Conservation (phyloP, 2,797 vertebrate species). For the Phaenicophaeus curvirostris region DNA sequence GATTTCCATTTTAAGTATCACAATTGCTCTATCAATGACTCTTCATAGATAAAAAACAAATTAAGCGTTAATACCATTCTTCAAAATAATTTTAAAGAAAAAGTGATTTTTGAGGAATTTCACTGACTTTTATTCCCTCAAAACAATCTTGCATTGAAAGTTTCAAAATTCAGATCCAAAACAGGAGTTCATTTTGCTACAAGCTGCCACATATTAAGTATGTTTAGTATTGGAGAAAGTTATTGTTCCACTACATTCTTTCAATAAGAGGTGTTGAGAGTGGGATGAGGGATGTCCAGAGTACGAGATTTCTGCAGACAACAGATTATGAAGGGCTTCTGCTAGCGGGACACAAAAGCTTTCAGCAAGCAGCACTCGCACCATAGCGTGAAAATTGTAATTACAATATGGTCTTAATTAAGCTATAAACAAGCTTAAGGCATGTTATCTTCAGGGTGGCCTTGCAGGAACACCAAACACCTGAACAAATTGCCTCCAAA, state of each 20-base stretch:
- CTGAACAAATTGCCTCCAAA: background rate
- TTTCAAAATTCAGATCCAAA: background rate
- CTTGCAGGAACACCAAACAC: background rate
- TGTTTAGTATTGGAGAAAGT: background rate
- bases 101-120: background rate
- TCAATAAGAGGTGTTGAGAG: background rate
- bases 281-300: background rate
- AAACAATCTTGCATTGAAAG: background rate
- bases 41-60: background rate
- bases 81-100: background rate
- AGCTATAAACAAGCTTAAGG: conserved; percentile 3
- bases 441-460: background rate
- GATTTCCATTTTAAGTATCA: background rate
- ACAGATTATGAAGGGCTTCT: background rate
- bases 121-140: background rate
- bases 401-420: background rate
- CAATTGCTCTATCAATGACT: background rate
- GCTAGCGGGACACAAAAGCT: background rate
- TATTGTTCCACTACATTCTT: background rate
- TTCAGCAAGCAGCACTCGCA: background rate
- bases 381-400: background rate
- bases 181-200: background rate
- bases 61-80: background rate
- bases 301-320: background rate
- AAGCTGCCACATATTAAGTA: background rate